Evolutionary conservation across 2,888 invertebrate species (phyloP).

Genomic region (Lycaena phlaeas): DNA sequence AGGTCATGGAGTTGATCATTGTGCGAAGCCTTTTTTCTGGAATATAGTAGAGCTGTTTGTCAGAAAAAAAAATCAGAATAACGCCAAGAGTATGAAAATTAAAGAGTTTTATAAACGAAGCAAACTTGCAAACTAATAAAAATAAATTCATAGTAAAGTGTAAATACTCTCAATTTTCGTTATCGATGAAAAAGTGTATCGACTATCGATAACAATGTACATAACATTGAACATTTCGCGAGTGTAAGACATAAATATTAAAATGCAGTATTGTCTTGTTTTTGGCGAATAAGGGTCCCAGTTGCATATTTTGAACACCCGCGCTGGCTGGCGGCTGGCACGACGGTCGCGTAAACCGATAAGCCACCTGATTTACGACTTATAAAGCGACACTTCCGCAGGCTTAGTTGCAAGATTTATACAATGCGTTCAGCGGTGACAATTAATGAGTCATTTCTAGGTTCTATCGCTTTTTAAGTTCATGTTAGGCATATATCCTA

Average conservation of each 20-base stretch:
- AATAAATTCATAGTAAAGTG: background rate
- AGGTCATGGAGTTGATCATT: too few relatives aligned
- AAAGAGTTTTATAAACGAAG: too few relatives aligned
- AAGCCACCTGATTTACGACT: constrained; percentile 61
- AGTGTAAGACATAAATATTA: constrained; percentile 19
- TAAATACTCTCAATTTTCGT: background rate
- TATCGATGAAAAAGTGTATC: background rate
- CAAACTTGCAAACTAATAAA: background rate
- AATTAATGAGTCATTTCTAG: constrained; percentile 4
- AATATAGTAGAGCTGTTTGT: too few relatives aligned
- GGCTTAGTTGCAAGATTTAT: constrained; percentile 43
- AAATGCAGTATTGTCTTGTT: constrained; percentile 18
- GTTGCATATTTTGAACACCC: constrained; percentile 37
- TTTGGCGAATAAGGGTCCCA: constrained; percentile 28
- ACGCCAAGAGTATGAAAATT: too few relatives aligned
- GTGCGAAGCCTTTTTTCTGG: too few relatives aligned
- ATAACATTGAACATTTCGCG: constrained; percentile 15
- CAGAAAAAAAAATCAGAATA: too few relatives aligned
- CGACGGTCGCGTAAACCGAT: constrained; percentile 46
- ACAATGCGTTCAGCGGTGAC: constrained; percentile 19
- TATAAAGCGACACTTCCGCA: constrained; percentile 60
- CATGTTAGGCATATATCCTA: too few relatives aligned
- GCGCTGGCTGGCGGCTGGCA: constrained; percentile 33
- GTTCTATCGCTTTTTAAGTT: background rate
- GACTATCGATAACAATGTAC: constrained; percentile 5